Base-by-base conservation (phyloP, 1,140 invertebrate species). In the Sipha flava region DNA sequence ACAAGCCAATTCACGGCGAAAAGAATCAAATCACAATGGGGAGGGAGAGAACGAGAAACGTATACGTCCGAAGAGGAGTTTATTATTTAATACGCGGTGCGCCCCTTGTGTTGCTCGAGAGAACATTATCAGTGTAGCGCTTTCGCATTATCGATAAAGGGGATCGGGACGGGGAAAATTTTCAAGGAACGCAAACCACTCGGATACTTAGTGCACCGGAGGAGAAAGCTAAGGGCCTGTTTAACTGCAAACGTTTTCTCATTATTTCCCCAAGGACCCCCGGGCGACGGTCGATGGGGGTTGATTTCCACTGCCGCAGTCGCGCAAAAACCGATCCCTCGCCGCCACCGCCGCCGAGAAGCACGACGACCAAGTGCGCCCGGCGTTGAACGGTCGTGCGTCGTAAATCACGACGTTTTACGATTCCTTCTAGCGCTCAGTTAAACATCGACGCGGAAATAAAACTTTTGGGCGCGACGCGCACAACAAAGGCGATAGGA, bases 221-320 rank as follows among this genome's bases (percentile, higher is more conserved):
- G 37, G 12, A 43, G 14, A 66, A 66, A 66, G n/a, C n/a, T 2
- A 23, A 66, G 37, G 64, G 64, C 21, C 64, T 43, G 64, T 66
- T n/a, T 66, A 66, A 66, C 64, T 66, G 21, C 64, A 66, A 66
- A 66, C 64, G 7, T 43, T 66, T 66, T 66, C 64, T 43, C 21
- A 66, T 66, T 66, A 66, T 66, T 66, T 66, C 64, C 64, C 64
- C 21, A 23, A 66, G 64, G 64, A 66, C 21, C n/a, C n/a, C n/a
- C n/a, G n/a, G n/a, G n/a, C n/a, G n/a, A n/a, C n/a, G n/a, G n/a
- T 26, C 1, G 37, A 6, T 18, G 21, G 10, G 21, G 34, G 64
- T 43, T 43, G 64, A 23, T 66, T 66, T 40, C 43, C 43, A 43
- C 12, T 23, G n/a, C n/a, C n/a, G 34, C 37, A 43, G 59, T 21